Evolutionary conservation across 92 coral and sea anemone genomes (phyloP).

Genomic region (Porites cylindrica): DNA sequence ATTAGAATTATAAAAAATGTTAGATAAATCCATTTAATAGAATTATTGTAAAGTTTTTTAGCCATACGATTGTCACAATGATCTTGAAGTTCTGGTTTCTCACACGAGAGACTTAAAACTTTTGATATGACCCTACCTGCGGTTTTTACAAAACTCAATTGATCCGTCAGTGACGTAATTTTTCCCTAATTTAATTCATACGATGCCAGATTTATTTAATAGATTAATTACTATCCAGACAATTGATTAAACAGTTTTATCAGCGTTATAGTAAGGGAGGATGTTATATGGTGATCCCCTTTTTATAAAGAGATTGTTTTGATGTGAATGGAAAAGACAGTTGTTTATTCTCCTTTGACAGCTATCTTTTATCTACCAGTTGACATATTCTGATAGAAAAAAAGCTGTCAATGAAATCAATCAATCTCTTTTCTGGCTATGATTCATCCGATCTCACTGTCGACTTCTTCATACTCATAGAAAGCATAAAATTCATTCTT

Average conservation of each 20-base stretch:
- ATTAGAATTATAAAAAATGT: too few species aligned
- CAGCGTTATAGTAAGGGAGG: background rate
- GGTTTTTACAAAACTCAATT: too few species aligned
- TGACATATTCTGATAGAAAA: background rate
- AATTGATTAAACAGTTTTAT: background rate
- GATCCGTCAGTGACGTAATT: too few species aligned
- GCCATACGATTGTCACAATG: too few species aligned
- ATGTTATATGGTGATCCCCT: background rate
- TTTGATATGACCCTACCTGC: too few species aligned
- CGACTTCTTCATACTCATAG: background rate
- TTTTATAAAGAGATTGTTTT: background rate
- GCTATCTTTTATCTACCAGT: background rate
- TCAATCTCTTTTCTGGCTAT: background rate
- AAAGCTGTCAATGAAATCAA: background rate
- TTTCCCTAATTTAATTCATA: too few species aligned
- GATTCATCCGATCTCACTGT: background rate
- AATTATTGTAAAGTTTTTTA: too few species aligned
- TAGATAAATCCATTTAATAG: too few species aligned
- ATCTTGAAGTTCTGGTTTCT: too few species aligned
- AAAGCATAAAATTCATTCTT: background rate
- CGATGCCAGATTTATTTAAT: too few species aligned
- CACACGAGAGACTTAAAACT: too few species aligned
- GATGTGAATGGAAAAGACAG: background rate
- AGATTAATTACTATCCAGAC: too few species aligned
- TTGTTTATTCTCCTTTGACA: slow-evolving; percentile 17